Evolutionary conservation across 1,140 invertebrate genomes (phyloP).

Genomic region (Steinernema feltiae): DNA sequence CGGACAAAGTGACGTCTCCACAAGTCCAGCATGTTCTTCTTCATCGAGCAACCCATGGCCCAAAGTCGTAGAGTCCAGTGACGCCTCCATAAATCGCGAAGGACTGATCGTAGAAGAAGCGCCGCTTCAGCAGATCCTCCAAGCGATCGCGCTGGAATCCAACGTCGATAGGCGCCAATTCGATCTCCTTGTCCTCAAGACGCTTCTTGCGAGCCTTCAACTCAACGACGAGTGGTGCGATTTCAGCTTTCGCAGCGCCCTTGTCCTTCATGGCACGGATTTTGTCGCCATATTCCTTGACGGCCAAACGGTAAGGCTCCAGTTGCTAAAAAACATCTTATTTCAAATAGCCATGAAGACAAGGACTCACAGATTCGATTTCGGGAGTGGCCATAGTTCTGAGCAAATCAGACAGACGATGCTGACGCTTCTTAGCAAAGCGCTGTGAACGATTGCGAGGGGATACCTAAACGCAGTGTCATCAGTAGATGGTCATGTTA

Average conservation of each 20-base stretch:
- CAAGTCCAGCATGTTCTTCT: slow-evolving; percentile 81
- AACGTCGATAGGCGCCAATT: slow-evolving; percentile 68
- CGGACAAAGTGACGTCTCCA: slow-evolving; percentile 96
- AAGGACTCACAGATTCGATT: slow-evolving; percentile 50
- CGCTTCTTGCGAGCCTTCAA: slow-evolving; percentile 81
- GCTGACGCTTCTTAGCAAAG: neutral
- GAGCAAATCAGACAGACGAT: slow-evolving; percentile 30
- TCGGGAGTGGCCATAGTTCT: slow-evolving; percentile 45
- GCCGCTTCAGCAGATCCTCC: slow-evolving; percentile 91
- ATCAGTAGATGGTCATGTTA: neutral
- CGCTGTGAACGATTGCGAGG: neutral
- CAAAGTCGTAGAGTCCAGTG: slow-evolving; percentile 76
- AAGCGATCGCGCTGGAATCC: slow-evolving; percentile 84
- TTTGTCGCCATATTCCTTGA: slow-evolving; percentile 70
- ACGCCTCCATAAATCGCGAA: slow-evolving; percentile 99
- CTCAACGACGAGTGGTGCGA: slow-evolving; percentile 75
- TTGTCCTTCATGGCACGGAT: slow-evolving; percentile 77
- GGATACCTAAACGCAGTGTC: neutral
- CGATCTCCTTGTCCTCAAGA: slow-evolving; percentile 83
- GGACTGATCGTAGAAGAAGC: slow-evolving; percentile 97
- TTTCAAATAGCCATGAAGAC: slow-evolving; percentile 26
- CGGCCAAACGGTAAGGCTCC: slow-evolving; percentile 41
- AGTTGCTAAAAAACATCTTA: slow-evolving; percentile 47
- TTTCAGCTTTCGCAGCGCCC: slow-evolving; percentile 78
- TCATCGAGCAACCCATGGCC: slow-evolving; percentile 98